Base-by-base conservation (phyloP, 2,113 vertebrate species). In the Loxodonta africana region DNA sequence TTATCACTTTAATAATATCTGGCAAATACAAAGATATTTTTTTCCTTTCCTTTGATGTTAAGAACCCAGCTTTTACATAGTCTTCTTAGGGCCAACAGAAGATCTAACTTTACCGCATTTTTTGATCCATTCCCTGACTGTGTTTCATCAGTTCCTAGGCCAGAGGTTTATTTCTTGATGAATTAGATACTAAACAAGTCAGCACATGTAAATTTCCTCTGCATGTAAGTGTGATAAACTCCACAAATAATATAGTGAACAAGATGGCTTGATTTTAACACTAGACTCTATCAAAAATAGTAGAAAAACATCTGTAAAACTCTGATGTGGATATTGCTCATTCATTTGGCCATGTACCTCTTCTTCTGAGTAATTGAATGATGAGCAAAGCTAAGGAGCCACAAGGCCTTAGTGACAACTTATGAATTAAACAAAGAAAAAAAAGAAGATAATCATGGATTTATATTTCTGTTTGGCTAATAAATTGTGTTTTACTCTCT, bases 1-100 rank as follows among this genome's bases (percentile, higher is more conserved):
- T 10, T 18, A 1, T 12, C 51, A 76, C 6, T 60, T 17, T 53
- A 23, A 2, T 30, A 8, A 17, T 21, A 4, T 0, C 3, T 7
- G 26, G 12, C 33, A 41, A 48, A 30, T 25, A 2, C 11, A 57
- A 21, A 12, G 37, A 41, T 51, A 41, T 51, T 26, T 37, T 30
- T 18, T 9, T 60, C 6, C 10, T 23, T 84, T 65, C 1, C 12
- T 8, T 84, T 76, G 2, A 20, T 0, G 1, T 21, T 25, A 62
- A 53, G 18, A 60, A 9, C 2, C 8, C 23, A 14, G 20, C 2
- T 11, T 10, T 30, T 28, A 30, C 21, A 12, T 2, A 26, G 9
- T 15, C 23, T 60, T 48, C 26, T 1, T 25, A 10, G 26, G 4
- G 1, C 9, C 37, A 1, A 41, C 6, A 2, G 6, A 37, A 94